Evolutionary conservation across 2,888 invertebrate species (phyloP).

Genomic region (Eulithis testata): DNA sequence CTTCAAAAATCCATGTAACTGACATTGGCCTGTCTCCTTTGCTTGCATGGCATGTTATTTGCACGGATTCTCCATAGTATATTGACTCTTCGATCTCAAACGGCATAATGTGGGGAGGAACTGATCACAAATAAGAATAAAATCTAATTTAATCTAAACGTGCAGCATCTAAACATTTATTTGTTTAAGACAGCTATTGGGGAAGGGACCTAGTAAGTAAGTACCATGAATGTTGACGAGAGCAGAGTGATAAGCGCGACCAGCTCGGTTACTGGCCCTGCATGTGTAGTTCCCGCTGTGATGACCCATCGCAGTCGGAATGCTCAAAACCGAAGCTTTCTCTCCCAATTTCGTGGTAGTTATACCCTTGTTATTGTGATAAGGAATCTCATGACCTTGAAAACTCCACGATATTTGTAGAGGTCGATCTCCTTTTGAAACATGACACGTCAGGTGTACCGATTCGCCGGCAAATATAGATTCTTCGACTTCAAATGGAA

Average conservation of each 20-base stretch:
- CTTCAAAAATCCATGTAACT: constrained; percentile 90
- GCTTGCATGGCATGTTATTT: constrained; percentile 87
- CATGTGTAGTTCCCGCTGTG: constrained; percentile 88
- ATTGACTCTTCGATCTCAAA: constrained; percentile 87
- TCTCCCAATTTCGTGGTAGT: constrained; percentile 82
- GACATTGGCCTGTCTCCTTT: constrained; percentile 90
- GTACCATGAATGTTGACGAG: constrained; percentile 86
- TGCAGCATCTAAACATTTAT: constrained; percentile 70
- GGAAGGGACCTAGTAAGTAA: constrained; percentile 50
- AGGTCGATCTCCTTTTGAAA: constrained; percentile 89
- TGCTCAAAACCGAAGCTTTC: constrained; percentile 83
- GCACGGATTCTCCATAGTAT: constrained; percentile 88
- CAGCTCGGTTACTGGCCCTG: constrained; percentile 85
- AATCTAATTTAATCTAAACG: constrained; percentile 73
- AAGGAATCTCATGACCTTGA: constrained; percentile 86
- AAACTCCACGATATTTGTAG: constrained; percentile 89
- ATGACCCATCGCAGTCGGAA: constrained; percentile 83
- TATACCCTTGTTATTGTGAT: constrained; percentile 80
- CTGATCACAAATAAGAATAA: constrained; percentile 76
- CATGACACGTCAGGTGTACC: constrained; percentile 87
- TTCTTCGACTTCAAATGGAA: constrained; percentile 88
- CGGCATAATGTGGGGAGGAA: constrained; percentile 87
- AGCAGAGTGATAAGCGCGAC: constrained; percentile 82
- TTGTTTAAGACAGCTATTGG: constrained; percentile 50
- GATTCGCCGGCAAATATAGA: constrained; percentile 88